These are phyloP conservation scores for Phortica okadai DNA, from an alignment of 2,888 invertebrate genomes.

Conservation along the genomic window DNA sequence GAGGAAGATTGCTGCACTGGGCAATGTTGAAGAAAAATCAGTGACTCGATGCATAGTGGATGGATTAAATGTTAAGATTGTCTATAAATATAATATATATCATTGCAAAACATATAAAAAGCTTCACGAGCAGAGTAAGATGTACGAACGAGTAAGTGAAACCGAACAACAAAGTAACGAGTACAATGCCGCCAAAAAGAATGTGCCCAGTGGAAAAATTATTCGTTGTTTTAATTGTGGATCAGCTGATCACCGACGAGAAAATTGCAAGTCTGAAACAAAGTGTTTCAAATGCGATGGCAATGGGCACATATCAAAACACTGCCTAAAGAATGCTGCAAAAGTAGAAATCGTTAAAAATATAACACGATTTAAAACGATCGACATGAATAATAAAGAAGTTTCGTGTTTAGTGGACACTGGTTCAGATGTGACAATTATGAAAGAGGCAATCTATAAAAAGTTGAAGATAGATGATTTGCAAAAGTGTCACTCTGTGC, in stretches of 20 bases:
- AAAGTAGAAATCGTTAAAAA: background rate
- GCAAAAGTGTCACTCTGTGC: background rate
- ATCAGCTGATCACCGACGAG: no score
- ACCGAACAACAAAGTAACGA: background rate
- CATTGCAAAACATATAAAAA: slow-evolving; percentile 41
- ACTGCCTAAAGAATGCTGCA: background rate
- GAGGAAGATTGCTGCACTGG: no score
- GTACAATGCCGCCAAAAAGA: background rate
- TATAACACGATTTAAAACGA: background rate
- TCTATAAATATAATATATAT: slow-evolving; percentile 18
- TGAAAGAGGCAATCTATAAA: slow-evolving; percentile 9
- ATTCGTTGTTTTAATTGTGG: no score
- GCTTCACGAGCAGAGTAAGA: slow-evolving; percentile 40
- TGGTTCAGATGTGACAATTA: slow-evolving; percentile 30
- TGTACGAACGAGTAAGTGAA: slow-evolving; percentile 34
- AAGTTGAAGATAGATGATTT: slow-evolving; percentile 10
- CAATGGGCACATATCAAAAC: background rate
- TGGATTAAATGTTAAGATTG: slow-evolving; percentile 37
- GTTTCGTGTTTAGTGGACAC: no score
- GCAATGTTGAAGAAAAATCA: no score
- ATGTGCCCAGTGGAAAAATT: no score
- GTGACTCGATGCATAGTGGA: no score
- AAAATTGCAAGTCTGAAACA: no score
- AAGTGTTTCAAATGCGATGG: no score
- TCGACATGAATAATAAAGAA: slow-evolving; percentile 16